These are phyloP conservation scores for Baronia brevicornis DNA, from an alignment of 2,888 invertebrate species.

Conservation along the genomic window DNA sequence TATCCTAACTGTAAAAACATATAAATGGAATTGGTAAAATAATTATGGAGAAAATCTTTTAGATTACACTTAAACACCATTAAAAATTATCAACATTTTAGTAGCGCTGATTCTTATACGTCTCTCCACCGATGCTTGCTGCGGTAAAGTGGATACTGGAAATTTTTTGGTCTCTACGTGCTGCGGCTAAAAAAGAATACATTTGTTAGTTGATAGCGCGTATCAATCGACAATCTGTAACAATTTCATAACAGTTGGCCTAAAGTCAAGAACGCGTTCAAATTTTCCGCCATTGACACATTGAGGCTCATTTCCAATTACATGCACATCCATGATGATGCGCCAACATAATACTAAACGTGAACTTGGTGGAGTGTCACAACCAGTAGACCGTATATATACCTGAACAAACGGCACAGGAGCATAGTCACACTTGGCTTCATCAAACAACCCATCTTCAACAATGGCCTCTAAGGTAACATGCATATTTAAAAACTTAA, in stretches of 20 bases:
- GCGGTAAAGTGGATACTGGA: no score
- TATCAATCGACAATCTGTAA: constrained; percentile 15
- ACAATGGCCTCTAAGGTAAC: constrained; percentile 68
- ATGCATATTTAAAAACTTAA: background rate
- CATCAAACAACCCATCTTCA: constrained; percentile 44
- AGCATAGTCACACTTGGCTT: constrained; percentile 58
- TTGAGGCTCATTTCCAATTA: constrained; percentile 66
- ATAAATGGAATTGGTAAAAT: no score
- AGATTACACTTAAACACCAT: no score
- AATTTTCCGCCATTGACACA: constrained; percentile 68
- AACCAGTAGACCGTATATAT: constrained; percentile 51
- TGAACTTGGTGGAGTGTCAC: constrained; percentile 64
- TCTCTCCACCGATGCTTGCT: no score
- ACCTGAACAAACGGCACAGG: constrained; percentile 40
- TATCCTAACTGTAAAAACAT: no score
- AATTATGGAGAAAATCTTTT: no score
- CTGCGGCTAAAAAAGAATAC: background rate
- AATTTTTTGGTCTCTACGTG: background rate
- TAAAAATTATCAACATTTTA: no score
- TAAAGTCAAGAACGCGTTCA: constrained; percentile 57
- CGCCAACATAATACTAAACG: constrained; percentile 60
- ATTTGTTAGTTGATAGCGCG: background rate
- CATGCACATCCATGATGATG: constrained; percentile 62
- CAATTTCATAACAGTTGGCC: constrained; percentile 55
- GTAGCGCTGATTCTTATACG: no score